phyloP scores from a whole-genome alignment of 2,888 invertebrate genomes.

The Pilophorus perplexus region DNA sequence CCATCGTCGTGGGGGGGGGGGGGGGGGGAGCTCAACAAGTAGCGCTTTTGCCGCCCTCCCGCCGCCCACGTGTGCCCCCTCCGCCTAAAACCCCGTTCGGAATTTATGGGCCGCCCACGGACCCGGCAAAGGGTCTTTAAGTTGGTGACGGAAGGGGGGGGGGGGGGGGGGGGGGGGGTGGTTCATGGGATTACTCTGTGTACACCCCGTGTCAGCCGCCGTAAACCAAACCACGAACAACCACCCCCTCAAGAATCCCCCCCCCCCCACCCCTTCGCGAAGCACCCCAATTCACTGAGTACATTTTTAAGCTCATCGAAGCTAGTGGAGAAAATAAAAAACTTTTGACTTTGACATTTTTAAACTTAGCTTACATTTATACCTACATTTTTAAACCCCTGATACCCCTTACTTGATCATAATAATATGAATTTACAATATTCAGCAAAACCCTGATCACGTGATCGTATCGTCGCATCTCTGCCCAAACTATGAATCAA shows the following conservation, averaged over 20 bases:
- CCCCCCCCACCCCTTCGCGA: background rate
- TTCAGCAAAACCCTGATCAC: too few species aligned
- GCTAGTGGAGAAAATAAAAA: too few species aligned
- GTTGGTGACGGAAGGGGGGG: background rate
- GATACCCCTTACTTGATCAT: too few species aligned
- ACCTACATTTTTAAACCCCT: too few species aligned
- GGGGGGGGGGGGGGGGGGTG: conserved; percentile 1
- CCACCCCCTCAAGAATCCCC: background rate
- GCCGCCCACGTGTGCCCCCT: background rate
- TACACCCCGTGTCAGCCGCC: conserved; percentile 22
- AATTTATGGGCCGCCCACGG: conserved; percentile 15
- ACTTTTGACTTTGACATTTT: too few species aligned
- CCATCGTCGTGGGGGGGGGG: conserved; percentile 27
- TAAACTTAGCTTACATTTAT: too few species aligned
- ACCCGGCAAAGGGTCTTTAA: background rate
- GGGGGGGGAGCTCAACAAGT: conserved; percentile 46
- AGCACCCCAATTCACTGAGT: too few species aligned
- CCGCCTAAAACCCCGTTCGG: background rate
- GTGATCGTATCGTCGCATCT: too few species aligned
- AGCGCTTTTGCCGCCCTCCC: background rate
- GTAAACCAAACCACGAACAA: conserved; percentile 35
- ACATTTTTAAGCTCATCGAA: too few species aligned
- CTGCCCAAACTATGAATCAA: too few species aligned
- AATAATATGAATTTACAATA: too few species aligned
- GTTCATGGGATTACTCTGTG: conserved; percentile 34